Percentiles rank a stretch among this genome's conserved stretches.
Evolutionary conservation across 1,140 invertebrate genomes (phyloP).

Genomic region (Drosophila eugracilis): DNA sequence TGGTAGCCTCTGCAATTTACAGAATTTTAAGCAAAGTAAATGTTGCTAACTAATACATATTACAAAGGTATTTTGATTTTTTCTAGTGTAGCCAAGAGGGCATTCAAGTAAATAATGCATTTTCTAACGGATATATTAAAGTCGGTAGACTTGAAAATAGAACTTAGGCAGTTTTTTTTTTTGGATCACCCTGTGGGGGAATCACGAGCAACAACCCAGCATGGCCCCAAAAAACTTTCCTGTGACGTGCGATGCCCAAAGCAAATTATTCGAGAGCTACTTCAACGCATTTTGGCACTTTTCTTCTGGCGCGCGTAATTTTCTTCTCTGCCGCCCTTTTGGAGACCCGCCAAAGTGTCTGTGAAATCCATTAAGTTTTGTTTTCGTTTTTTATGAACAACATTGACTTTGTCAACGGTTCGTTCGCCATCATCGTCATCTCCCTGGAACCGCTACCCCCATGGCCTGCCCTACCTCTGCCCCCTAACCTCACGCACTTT

Average conservation of each 20-base stretch:
- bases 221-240: slow-evolving; percentile 37
- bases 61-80: neutral
- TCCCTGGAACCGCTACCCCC: neutral
- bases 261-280: slow-evolving; percentile 74
- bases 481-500: slow-evolving; percentile 18
- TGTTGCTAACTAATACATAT: too few species aligned
- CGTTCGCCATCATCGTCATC: slow-evolving; percentile 26
- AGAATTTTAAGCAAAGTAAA: too few species aligned
- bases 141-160: neutral
- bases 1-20: too few species aligned
- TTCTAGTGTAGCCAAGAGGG: neutral
- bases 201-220: slow-evolving; percentile 19
- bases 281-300: slow-evolving; percentile 49
- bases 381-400: slow-evolving; percentile 63
- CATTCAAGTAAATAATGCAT: neutral
- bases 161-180: neutral
- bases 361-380: slow-evolving; percentile 80
- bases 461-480: neutral
- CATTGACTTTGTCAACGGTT: slow-evolving; percentile 58
- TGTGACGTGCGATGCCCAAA: slow-evolving; percentile 54
- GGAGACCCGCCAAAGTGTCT: slow-evolving; percentile 67
- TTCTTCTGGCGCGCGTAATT: slow-evolving; percentile 51
- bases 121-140: neutral
- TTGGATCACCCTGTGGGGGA: slow-evolving; percentile 11
- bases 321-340: slow-evolving; percentile 61